Evolutionary conservation across 2,113 vertebrate species (phyloP).

Genomic region (Dissostichus mawsoni): DNA sequence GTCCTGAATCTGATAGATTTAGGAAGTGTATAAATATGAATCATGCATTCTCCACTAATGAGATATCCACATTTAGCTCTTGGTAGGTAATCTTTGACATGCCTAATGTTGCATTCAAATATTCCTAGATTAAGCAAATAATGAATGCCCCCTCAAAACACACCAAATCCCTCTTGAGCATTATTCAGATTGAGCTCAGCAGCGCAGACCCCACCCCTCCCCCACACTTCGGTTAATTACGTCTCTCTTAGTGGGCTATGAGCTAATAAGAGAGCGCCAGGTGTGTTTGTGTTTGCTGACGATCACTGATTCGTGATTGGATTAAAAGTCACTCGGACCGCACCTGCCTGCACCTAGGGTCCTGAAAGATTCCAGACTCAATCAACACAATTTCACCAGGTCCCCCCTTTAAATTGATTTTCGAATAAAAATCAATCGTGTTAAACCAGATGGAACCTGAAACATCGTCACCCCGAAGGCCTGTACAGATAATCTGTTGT

Average conservation of each 20-base stretch:
- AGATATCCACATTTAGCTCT: conserved; percentile 38
- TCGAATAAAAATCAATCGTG: conserved; percentile 47
- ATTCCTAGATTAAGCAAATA: conserved; percentile 52
- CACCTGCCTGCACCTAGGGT: conserved; percentile 51
- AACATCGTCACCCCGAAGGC: conserved; percentile 14
- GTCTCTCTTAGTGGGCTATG: conserved; percentile 48
- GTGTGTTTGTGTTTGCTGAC: conserved; percentile 71
- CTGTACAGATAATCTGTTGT: conserved; percentile 19
- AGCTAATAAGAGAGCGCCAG: conserved; percentile 69
- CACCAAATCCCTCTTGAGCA: conserved; percentile 39
- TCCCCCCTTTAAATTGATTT: conserved; percentile 21
- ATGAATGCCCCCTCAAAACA: conserved; percentile 49
- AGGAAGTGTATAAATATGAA: conserved; percentile 16
- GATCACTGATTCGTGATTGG: conserved; percentile 61
- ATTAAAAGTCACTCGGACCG: conserved; percentile 24
- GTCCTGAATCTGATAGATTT: conserved; percentile 8
- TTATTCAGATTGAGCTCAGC: conserved; percentile 60
- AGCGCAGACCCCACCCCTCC: conserved; percentile 29
- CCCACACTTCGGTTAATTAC: conserved; percentile 60
- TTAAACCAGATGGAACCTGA: conserved; percentile 35
- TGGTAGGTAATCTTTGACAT: conserved; percentile 27
- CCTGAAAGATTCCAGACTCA: conserved; percentile 40
- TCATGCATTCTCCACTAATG: conserved; percentile 42
- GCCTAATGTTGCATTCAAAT: conserved; percentile 44
- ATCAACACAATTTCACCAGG: conserved; percentile 20